Base-by-base conservation (phyloP, 2,888 invertebrate genomes). In the Nomada ruficornis region DNA sequence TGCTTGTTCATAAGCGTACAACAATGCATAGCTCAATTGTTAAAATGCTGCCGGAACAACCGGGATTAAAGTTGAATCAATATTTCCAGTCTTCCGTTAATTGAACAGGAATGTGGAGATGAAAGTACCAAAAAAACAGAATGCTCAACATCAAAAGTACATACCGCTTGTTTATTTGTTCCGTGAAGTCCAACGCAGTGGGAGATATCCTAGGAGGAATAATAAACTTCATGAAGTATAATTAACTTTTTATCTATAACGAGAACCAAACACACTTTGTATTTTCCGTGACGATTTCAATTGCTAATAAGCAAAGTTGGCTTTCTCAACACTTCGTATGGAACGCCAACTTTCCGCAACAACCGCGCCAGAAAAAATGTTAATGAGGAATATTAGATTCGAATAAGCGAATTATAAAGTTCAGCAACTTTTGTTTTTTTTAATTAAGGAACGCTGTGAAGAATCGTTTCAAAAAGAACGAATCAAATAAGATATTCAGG, bases 301-400 rank as follows among this genome's bases (percentile, higher is more conserved):
- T 71, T 70, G 47, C 26, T 80, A 55, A 79, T 71, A 71, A 67
- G 54, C 60, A 62, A 71, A 65, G 54, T 79, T 70, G 54, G 4
- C 20, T 50, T 13, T n/a, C 36, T 3, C 13, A 26, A 54, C n/a
- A 7, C 64, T 50, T 63, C 23, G 18, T 18, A 29, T 11, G 20
- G 13, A 47, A 42, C 9, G 20, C 54, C 55, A 50, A 69, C 29
- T 64, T 60, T 13, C 15, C 50, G 9, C 20, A 15, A 11, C 36
- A 54, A 36, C 36, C 36, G 26, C 13, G 15, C 15, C 13, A 4
- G 44, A 18, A n/a, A 55, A 57, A 9, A 65, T 15, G 36, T 29
- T 54, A 29, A 47, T 3, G 44, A 47, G 47, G 3, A 10, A 23
- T 64, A 64, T n/a, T 9, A 18, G 18, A 23, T 18, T 2, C 23